These are phyloP conservation scores for Geodia barretti DNA, from an alignment of 37 sponge, comb jelly and placozoan genomes.

Conservation along the genomic window DNA sequence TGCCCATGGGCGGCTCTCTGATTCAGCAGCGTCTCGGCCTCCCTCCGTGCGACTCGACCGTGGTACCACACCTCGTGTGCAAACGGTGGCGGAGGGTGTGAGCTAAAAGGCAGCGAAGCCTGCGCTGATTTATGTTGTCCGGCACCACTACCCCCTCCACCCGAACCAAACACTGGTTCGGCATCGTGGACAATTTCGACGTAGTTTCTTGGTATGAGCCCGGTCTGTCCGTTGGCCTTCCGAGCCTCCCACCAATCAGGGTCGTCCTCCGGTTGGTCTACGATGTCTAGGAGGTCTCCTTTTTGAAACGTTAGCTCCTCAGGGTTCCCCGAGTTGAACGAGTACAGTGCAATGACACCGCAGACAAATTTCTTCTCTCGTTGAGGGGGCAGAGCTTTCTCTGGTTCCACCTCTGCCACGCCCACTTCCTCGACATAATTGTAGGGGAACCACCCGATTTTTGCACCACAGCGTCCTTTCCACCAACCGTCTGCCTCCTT, in stretches of 20 bases:
- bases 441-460: conserved; percentile 92
- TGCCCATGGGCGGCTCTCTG: conserved; percentile 71
- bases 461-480: conserved; percentile 73
- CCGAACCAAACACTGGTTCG: conserved; percentile 32
- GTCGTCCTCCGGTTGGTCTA: conserved; percentile 84
- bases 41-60: conserved; percentile 77
- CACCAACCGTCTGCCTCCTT: conserved; percentile 98
- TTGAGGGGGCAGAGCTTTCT: neutral
- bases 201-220: conserved; percentile 88
- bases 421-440: conserved; percentile 90
- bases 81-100: conserved; percentile 45
- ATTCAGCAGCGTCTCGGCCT: conserved; percentile 69
- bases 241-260: conserved; percentile 95
- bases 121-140: neutral
- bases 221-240: conserved; percentile 50
- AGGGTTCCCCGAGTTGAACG: conserved; percentile 82
- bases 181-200: conserved; percentile 77
- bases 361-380: conserved; percentile 59
- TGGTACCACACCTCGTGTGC: conserved; percentile 74
- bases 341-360: conserved; percentile 72
- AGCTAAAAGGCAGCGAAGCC: neutral
- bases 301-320: conserved; percentile 80
- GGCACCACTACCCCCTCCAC: neutral
- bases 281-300: conserved; percentile 82
- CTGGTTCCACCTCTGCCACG: neutral